These are phyloP conservation scores for Hemichromis elongatus DNA, from an alignment of 2,113 vertebrate genomes.

Conservation along the genomic window DNA sequence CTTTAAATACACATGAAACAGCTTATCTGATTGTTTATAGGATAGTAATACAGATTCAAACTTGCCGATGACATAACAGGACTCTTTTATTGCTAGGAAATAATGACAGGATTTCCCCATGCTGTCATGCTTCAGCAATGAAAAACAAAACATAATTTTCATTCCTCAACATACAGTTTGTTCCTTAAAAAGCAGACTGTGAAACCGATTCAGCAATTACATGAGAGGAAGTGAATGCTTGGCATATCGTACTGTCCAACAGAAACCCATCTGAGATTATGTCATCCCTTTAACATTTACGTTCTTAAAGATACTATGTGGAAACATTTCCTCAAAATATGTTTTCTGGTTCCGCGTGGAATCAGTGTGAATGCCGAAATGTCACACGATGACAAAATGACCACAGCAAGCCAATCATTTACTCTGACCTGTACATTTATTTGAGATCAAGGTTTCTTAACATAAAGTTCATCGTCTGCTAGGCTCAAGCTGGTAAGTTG, in stretches of 20 bases:
- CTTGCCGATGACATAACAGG: constrained; percentile 12
- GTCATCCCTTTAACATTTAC: not conserved
- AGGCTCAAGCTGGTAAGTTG: not conserved
- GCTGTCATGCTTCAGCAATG: not conserved
- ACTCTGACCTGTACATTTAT: constrained; percentile 41
- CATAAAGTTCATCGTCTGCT: constrained; percentile 1
- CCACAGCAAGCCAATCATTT: constrained; percentile 3
- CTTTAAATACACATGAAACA: not conserved
- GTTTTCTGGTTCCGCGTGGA: not conserved
- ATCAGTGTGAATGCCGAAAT: not conserved
- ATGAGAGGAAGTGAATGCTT: not conserved
- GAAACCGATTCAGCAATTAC: not conserved
- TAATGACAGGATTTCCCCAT: not conserved
- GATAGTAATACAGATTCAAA: not conserved
- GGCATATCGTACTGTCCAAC: not conserved
- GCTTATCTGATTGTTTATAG: not conserved
- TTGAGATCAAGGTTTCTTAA: constrained; percentile 26
- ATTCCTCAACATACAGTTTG: constrained; percentile 4
- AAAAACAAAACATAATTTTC: not conserved
- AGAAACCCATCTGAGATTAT: not conserved
- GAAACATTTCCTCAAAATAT: not conserved
- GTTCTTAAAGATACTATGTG: not conserved
- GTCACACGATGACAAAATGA: constrained; percentile 18
- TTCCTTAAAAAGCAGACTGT: not conserved
- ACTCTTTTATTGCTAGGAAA: not conserved